Conservation (phyloP, 2,797 vertebrate species). For the Muraenolepis orangiensis region DNA sequence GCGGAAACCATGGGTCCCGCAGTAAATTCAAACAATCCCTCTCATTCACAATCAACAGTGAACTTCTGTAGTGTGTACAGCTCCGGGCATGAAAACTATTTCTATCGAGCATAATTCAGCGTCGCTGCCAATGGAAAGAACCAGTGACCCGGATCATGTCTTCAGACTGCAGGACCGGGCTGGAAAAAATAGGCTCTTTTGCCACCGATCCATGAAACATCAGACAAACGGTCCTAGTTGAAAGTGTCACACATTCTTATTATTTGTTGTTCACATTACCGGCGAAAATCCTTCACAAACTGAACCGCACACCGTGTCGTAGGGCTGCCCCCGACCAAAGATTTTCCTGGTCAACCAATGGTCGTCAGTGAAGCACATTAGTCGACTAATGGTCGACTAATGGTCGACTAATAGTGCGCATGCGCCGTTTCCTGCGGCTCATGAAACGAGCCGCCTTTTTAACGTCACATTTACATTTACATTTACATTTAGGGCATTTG, state of each 20-base stretch:
- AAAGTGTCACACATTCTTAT: background rate
- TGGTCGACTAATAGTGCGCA: too few species aligned
- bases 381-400: too few species aligned
- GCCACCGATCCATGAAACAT: background rate
- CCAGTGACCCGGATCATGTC: background rate
- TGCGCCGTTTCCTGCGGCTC: too few species aligned
- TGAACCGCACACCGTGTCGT: background rate
- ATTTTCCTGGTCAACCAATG: too few species aligned
- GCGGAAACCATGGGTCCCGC: background rate
- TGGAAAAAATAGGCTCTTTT: background rate
- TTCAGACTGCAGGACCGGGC: background rate
- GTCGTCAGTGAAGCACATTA: too few species aligned
- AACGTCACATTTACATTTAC: too few species aligned
- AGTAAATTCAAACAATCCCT: background rate
- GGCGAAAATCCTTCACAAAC: background rate
- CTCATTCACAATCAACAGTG: background rate
- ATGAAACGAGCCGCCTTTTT: too few species aligned
- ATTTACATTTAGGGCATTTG: too few species aligned
- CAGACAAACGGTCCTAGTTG: background rate
- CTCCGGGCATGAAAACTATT: background rate
- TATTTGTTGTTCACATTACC: background rate
- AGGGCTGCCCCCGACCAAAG: too few species aligned
- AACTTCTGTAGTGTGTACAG: background rate
- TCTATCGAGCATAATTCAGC: background rate
- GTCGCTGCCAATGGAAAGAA: background rate